Evolutionary conservation across 2,113 vertebrate genomes (phyloP).

Genomic region (Todiramphus chloris): DNA sequence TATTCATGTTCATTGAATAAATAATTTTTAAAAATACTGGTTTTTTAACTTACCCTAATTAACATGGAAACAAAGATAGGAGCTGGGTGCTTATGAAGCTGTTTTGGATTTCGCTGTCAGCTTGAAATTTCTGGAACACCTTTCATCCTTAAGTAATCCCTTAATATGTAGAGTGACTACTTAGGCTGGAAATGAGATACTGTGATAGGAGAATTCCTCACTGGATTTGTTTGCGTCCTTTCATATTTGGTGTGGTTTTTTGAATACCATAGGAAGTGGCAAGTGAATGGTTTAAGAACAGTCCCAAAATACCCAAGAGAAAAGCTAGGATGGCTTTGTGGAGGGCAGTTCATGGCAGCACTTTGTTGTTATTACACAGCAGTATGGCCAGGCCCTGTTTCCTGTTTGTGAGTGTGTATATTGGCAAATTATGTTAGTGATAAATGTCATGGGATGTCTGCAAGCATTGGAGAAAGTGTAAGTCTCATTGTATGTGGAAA

Average conservation of each 20-base stretch:
- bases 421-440: neutral
- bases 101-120: neutral
- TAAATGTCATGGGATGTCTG: neutral
- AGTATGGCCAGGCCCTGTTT: neutral
- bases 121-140: neutral
- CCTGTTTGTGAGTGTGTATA: neutral
- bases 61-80: neutral
- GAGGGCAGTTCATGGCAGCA: neutral
- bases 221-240: neutral
- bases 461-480: neutral
- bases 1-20: neutral
- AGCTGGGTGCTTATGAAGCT: neutral
- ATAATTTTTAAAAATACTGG: too few relatives aligned
- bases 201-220: neutral
- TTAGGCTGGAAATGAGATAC: neutral
- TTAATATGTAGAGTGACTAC: neutral
- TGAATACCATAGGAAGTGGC: neutral
- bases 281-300: neutral
- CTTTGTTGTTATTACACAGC: neutral
- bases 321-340: neutral
- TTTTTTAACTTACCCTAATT: neutral
- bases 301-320: neutral
- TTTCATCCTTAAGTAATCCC: neutral
- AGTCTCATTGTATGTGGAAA: neutral
- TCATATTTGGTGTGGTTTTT: neutral